A percentile compares a stretch with the other conserved stretches of the same genome.
Conservation (phyloP, 1,140 invertebrate species). For the Drosophila ambigua region DNA sequence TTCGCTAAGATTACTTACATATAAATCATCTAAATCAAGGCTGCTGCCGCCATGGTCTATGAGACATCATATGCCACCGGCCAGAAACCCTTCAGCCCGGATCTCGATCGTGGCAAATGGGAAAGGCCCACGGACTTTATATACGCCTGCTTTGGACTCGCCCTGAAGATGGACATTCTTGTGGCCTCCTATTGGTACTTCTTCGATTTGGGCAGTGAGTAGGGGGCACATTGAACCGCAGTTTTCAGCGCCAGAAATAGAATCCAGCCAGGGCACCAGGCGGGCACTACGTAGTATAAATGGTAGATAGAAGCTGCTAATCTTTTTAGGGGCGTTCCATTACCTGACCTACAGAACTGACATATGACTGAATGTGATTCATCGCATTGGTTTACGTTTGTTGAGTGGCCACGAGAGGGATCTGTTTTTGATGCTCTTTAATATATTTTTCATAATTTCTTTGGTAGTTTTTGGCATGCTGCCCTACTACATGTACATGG, state of each 20-base stretch:
- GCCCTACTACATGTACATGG: slow-evolving; percentile 64
- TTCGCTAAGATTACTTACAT: not conserved
- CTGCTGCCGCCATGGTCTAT: slow-evolving; percentile 59
- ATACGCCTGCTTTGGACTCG: slow-evolving; percentile 65
- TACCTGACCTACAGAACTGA: not conserved
- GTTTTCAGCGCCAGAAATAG: not conserved
- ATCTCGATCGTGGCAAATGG: slow-evolving; percentile 71
- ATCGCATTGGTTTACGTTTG: not conserved
- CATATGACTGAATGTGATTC: not conserved
- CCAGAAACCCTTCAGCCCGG: slow-evolving; percentile 67
- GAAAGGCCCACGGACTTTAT: slow-evolving; percentile 68
- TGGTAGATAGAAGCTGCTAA: slow-evolving; percentile 12
- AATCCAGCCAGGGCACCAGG: not conserved
- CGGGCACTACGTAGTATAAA: not conserved
- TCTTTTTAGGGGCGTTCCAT: slow-evolving; percentile 35
- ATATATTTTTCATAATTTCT: not conserved
- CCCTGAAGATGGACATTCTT: slow-evolving; percentile 69
- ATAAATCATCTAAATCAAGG: no score
- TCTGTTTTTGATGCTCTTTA: not conserved
- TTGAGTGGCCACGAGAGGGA: no score
- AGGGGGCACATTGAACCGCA: not conserved
- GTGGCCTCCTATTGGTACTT: slow-evolving; percentile 54
- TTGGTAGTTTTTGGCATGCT: slow-evolving; percentile 56
- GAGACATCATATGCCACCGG: slow-evolving; percentile 75
- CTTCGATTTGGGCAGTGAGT: slow-evolving; percentile 71